These are phyloP conservation scores for Heteromyza rotundicornis DNA, from an alignment of 2,888 invertebrate species.

Conservation along the genomic window DNA sequence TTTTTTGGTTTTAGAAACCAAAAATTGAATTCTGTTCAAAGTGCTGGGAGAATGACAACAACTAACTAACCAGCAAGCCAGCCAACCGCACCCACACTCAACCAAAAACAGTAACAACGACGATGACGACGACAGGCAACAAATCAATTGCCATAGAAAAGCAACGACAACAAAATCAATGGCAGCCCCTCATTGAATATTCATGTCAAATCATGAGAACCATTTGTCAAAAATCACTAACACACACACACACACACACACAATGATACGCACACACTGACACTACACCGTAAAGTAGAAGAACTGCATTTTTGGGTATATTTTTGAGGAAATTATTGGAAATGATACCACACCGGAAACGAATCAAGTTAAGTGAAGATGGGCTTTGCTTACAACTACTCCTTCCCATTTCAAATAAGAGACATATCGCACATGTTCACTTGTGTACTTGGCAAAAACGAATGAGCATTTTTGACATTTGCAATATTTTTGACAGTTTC, in stretches of 20 bases:
- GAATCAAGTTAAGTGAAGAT: too few relatives aligned
- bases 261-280: neutral
- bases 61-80: neutral
- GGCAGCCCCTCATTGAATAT: slow-evolving; percentile 22
- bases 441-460: too few relatives aligned
- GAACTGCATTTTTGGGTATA: neutral
- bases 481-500: too few relatives aligned
- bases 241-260: neutral
- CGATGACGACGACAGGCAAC: slow-evolving; percentile 7
- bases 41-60: neutral
- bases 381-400: too few relatives aligned
- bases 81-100: neutral
- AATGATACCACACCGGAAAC: too few relatives aligned
- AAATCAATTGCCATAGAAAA: slow-evolving; percentile 16
- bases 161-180: slow-evolving; percentile 17
- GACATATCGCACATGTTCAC: too few relatives aligned
- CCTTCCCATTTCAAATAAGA: too few relatives aligned
- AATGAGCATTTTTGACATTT: too few relatives aligned
- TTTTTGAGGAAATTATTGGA: neutral
- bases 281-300: neutral
- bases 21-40: neutral
- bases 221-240: slow-evolving; percentile 23
- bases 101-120: neutral
- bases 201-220: slow-evolving; percentile 28
- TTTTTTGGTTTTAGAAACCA: neutral